These are phyloP conservation scores for Anhinga rufa DNA, from an alignment of 2,113 vertebrate species.

Conservation along the genomic window DNA sequence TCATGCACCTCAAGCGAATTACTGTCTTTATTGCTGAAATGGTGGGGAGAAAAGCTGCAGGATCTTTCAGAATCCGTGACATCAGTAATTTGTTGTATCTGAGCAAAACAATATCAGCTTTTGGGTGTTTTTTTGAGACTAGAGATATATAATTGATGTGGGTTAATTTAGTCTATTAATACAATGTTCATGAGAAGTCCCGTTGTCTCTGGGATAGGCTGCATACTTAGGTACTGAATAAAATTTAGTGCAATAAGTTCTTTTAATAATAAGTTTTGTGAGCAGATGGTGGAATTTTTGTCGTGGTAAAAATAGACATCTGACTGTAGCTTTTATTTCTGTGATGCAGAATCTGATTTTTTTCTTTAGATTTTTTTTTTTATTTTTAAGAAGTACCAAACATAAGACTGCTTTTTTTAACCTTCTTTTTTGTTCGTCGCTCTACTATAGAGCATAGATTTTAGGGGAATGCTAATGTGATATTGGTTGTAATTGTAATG, in stretches of 20 bases:
- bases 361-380: too few relatives aligned
- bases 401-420: neutral
- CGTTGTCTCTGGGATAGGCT: neutral
- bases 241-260: neutral
- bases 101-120: neutral
- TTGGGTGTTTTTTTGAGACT: neutral
- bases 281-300: slow-evolving; percentile 3
- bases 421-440: neutral
- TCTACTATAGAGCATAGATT: accelerated
- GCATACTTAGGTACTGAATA: neutral
- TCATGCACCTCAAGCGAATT: neutral
- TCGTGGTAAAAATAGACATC: neutral
- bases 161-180: neutral
- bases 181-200: neutral
- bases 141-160: neutral
- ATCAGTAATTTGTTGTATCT: neutral
- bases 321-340: neutral
- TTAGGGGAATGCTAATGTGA: neutral
- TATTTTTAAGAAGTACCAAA: neutral
- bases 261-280: neutral
- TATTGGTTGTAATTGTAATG: neutral
- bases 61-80: neutral
- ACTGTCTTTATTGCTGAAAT: neutral
- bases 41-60: neutral
- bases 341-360: neutral